phyloP scores from a whole-genome alignment of 2,888 invertebrate species.

The Nemapogon koenigi region DNA sequence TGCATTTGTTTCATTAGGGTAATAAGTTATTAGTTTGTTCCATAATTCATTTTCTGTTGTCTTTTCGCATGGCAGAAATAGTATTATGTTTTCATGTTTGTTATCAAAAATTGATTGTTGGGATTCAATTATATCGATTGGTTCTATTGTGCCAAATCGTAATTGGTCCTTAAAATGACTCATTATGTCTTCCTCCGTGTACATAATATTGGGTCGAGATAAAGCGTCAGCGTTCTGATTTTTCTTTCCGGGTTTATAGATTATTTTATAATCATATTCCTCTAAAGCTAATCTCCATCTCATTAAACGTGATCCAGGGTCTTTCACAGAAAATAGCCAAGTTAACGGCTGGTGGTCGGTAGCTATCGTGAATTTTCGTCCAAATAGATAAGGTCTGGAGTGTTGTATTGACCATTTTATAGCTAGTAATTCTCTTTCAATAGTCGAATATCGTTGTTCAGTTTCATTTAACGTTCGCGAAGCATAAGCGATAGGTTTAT shows the following conservation, averaged over 20 bases:
- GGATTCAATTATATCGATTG: too few relatives aligned
- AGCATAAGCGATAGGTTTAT: slow-evolving; percentile 19
- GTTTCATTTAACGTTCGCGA: slow-evolving; percentile 19
- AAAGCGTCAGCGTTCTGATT: slow-evolving; percentile 23
- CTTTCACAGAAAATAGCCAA: slow-evolving; percentile 23
- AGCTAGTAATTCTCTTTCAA: slow-evolving; percentile 29
- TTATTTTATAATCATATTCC: slow-evolving; percentile 21
- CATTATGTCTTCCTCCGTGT: too few relatives aligned
- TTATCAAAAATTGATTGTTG: too few relatives aligned
- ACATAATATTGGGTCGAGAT: slow-evolving; percentile 18
- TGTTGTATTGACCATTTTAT: slow-evolving; percentile 28
- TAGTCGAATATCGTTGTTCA: slow-evolving; percentile 19
- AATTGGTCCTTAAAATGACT: too few relatives aligned
- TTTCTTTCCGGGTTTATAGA: slow-evolving; percentile 22
- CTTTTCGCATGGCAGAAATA: too few relatives aligned
- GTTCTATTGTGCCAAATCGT: too few relatives aligned
- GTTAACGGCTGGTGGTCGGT: slow-evolving; percentile 22
- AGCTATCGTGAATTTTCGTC: slow-evolving; percentile 27
- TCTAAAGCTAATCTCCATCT: slow-evolving; percentile 27
- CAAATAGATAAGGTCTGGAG: slow-evolving; percentile 29
- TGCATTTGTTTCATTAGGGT: too few relatives aligned
- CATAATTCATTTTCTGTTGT: too few relatives aligned
- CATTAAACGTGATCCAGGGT: slow-evolving; percentile 28
- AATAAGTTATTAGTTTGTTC: too few relatives aligned
- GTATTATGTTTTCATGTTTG: too few relatives aligned